phyloP scores from a whole-genome alignment of 2,888 invertebrate genomes.

The Orthosia gracilis region DNA sequence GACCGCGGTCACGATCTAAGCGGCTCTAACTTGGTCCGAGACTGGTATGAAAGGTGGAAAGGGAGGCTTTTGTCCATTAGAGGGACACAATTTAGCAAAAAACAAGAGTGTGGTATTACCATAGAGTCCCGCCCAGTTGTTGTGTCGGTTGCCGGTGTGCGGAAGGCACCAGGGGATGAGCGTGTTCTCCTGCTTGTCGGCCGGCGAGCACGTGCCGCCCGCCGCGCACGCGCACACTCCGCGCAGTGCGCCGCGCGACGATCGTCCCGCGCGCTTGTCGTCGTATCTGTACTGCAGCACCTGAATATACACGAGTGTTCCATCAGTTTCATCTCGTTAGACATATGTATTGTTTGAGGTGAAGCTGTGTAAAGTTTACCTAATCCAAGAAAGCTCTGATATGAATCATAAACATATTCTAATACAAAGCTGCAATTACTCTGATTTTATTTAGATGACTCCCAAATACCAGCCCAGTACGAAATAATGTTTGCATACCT shows the following conservation, averaged over 20 bases:
- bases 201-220: conserved; percentile 92
- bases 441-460: background rate
- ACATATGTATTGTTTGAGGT: background rate
- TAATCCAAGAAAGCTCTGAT: background rate
- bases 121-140: conserved; percentile 97
- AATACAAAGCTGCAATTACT: background rate
- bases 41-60: too few species aligned
- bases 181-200: conserved; percentile 95
- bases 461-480: background rate
- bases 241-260: conserved; percentile 86
- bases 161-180: conserved; percentile 97
- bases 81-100: too few species aligned
- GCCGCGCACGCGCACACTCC: conserved; percentile 95
- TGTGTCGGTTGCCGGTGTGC: conserved; percentile 96
- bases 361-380: background rate
- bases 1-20: too few species aligned
- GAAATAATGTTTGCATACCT: conserved; percentile 78
- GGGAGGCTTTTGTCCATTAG: too few species aligned
- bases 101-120: conserved; percentile 80
- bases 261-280: conserved; percentile 88
- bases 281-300: conserved; percentile 87
- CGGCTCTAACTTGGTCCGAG: too few species aligned
- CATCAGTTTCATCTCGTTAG: background rate
- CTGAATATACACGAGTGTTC: conserved; percentile 64
- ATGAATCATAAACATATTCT: background rate